Evolutionary conservation across 2,888 invertebrate species (phyloP), one percentile per base, ranked within the genome.

Genomic region (Watsonalla cultraria): DNA sequence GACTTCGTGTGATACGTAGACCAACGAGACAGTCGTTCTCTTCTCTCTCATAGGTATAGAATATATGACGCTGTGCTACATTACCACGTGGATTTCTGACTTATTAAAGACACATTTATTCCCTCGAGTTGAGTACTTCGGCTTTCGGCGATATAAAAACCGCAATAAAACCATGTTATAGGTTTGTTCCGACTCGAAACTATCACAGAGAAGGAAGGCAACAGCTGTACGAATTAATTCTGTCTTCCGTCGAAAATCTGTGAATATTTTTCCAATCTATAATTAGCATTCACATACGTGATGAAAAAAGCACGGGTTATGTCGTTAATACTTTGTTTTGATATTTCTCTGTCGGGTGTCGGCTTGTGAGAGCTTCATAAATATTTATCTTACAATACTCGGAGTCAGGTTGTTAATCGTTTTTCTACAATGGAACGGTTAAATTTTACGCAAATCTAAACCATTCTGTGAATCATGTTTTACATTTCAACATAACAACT

Each of bases 181-280:
- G 60, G 64, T 62, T 58, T 56, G 57, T 54, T 56, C 51, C 54
- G 60, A 68, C 58, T 58, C 50, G 53, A 63, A 68, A 67, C 61
- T 57, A 61, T 60, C 42, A 49, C 54, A 52, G 51, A 59, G 66
- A 69, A 60, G 59, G 57, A 62, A 64, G 60, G 65, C 73, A 71
- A 77, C 86, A 86, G 85, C 86, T 85, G 85, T 68, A 67, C 60
- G 70, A 73, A 83, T 82, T 80, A 80, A 79, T 79, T 82, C 71
- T 72, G 74, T 81, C 72, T 72, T 69, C 64, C 65, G 66, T 71
- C 72, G 68, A 78, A 78, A 80, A 72, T 68, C 71, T 74, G 58
- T 56, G 59, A 57, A 65, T 70, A 65, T 80, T 75, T 72, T 70
- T 65, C 58, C 61, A 46, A 53, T 64, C 75, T 80, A 77, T 78